These are phyloP conservation scores for Sweltsa coloradensis DNA, from an alignment of 1,140 invertebrate genomes.

Conservation along the genomic window DNA sequence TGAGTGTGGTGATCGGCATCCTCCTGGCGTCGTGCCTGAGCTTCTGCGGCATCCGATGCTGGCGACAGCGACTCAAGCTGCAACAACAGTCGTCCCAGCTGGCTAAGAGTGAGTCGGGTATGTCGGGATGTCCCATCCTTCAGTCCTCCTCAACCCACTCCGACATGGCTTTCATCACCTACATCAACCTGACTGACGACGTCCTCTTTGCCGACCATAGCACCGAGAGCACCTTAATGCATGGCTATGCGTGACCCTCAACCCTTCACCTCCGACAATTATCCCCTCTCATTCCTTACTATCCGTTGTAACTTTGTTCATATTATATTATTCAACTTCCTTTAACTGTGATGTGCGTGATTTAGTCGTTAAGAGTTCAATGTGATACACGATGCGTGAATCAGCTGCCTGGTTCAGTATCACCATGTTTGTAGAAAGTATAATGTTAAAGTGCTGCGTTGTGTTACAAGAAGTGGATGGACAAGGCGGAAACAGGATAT, in stretches of 20 bases:
- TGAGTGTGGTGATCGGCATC: constrained; percentile 6
- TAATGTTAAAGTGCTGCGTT: too few relatives aligned
- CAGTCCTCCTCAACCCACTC: constrained; percentile 14
- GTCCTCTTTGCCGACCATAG: constrained; percentile 8
- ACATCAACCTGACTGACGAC: constrained; percentile 13
- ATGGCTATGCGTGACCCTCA: constrained; percentile 10
- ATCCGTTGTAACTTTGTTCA: too few relatives aligned
- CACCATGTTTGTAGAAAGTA: too few relatives aligned
- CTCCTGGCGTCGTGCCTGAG: constrained; percentile 5
- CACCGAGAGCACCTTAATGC: constrained; percentile 11
- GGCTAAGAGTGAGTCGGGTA: constrained; percentile 9
- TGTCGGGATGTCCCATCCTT: constrained; percentile 8
- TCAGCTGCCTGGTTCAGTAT: too few relatives aligned
- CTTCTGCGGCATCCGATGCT: constrained; percentile 9
- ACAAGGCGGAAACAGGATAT: too few relatives aligned
- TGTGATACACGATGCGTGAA: too few relatives aligned
- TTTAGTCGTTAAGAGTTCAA: too few relatives aligned
- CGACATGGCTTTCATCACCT: constrained; percentile 15
- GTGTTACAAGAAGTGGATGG: too few relatives aligned
- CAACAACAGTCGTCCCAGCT: background rate
- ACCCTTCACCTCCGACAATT: too few relatives aligned
- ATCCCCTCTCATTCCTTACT: too few relatives aligned
- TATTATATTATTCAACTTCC: too few relatives aligned
- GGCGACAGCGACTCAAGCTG: constrained; percentile 7
- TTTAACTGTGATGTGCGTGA: too few relatives aligned